Evolutionary conservation across 1,140 invertebrate genomes (phyloP).

Genomic region (Cephus cinctus): DNA sequence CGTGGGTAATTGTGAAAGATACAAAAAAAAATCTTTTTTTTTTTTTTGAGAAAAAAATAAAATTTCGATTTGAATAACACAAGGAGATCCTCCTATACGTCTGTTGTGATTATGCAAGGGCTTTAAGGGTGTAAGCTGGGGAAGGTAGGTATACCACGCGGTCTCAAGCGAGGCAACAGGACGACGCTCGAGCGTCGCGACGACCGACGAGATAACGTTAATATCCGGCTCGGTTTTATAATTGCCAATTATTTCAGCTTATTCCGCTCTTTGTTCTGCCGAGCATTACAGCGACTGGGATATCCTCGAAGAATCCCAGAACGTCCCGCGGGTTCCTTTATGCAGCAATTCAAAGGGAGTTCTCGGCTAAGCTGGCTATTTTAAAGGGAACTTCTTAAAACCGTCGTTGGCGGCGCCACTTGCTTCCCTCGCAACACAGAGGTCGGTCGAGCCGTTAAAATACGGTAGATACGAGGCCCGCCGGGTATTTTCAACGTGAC

Average conservation of each 20-base stretch:
- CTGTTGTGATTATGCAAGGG: too few species aligned
- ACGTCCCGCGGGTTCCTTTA: constrained; percentile 20
- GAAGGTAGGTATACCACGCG: neutral
- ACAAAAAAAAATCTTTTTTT: too few species aligned
- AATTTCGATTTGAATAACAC: neutral
- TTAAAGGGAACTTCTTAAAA: too few species aligned
- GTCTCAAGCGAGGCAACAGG: neutral
- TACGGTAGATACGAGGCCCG: too few species aligned
- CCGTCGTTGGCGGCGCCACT: too few species aligned
- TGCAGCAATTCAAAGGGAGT: constrained; percentile 23
- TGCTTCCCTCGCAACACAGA: too few species aligned
- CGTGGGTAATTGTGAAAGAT: too few species aligned
- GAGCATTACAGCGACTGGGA: constrained; percentile 20
- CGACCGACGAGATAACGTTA: constrained; percentile 34
- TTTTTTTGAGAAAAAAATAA: too few species aligned
- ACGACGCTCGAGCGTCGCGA: neutral
- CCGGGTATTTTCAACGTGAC: too few species aligned
- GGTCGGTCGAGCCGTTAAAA: too few species aligned
- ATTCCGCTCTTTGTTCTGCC: constrained; percentile 34
- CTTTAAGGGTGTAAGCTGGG: neutral
- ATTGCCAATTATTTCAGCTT: constrained; percentile 44
- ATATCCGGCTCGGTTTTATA: constrained; percentile 40
- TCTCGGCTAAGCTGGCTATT: too few species aligned
- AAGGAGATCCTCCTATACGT: too few species aligned
- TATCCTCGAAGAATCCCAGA: constrained; percentile 24